Conservation (phyloP, 2,888 invertebrate genomes). For the Pristionchus japonicus region DNA sequence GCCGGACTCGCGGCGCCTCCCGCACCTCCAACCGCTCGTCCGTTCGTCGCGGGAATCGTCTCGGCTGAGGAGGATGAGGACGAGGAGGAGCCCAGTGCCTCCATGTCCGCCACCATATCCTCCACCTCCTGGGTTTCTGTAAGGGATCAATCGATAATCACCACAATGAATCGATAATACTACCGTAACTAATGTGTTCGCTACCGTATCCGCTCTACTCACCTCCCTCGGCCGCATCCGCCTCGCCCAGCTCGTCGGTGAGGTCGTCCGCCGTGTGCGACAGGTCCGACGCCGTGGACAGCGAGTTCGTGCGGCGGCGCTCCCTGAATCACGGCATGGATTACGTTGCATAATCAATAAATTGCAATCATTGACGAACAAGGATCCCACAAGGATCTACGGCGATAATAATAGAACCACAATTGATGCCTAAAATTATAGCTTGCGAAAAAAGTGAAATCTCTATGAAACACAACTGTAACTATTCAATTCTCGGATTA, state of each 20-base stretch:
- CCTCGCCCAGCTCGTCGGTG: slow-evolving; percentile 37
- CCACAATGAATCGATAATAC: neutral
- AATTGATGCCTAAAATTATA: no score
- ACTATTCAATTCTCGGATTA: no score
- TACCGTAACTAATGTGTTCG: neutral
- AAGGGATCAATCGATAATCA: no score
- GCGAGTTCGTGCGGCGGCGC: slow-evolving; percentile 46
- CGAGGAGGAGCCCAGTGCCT: neutral
- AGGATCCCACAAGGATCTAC: no score
- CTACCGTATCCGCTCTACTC: neutral
- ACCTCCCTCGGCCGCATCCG: neutral
- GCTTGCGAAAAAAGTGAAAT: no score
- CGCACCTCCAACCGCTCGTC: no score
- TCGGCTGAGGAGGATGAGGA: neutral
- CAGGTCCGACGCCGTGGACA: slow-evolving; percentile 51
- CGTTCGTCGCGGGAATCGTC: neutral
- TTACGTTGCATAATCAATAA: no score
- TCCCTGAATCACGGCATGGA: slow-evolving; percentile 49
- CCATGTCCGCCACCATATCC: neutral
- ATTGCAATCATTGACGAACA: no score
- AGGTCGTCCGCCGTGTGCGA: slow-evolving; percentile 50
- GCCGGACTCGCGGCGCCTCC: neutral
- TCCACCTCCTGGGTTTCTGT: neutral
- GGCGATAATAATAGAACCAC: no score
- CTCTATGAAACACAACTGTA: no score